Evolutionary conservation across 2,797 vertebrate genomes (phyloP).

Genomic region (Argyrosomus regius): DNA sequence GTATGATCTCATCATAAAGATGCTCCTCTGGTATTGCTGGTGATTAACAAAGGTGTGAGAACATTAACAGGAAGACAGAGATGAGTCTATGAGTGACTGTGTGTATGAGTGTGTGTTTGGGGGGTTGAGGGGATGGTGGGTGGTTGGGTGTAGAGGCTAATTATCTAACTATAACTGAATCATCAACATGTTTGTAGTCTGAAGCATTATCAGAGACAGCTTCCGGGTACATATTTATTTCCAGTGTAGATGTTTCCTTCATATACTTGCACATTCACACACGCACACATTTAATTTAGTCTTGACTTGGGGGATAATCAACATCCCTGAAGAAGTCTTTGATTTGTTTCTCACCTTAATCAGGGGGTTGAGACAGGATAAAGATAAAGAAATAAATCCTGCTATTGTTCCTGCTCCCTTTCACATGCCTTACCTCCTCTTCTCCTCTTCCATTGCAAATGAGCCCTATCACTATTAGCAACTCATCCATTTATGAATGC

Average conservation of each 20-base stretch:
- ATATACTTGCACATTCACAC: slow-evolving; percentile 9
- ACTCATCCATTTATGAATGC: slow-evolving; percentile 78
- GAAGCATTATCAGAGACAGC: not conserved
- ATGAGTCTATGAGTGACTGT: slow-evolving; percentile 35
- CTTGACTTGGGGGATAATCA: slow-evolving; percentile 6
- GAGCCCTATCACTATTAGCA: slow-evolving; percentile 67
- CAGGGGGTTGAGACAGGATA: not conserved
- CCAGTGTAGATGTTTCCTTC: slow-evolving; percentile 6
- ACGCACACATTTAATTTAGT: not conserved
- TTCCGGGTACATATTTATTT: slow-evolving; percentile 12
- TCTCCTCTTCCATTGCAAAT: slow-evolving; percentile 55
- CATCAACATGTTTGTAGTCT: slow-evolving; percentile 42
- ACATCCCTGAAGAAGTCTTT: not conserved
- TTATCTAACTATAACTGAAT: slow-evolving; percentile 30
- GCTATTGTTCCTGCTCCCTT: slow-evolving; percentile 15
- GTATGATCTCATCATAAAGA: slow-evolving; percentile 70
- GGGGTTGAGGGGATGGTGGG: not conserved
- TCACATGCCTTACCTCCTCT: slow-evolving; percentile 42
- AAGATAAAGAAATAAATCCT: slow-evolving; percentile 18
- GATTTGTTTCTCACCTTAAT: slow-evolving; percentile 32
- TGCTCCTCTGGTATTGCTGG: slow-evolving; percentile 60
- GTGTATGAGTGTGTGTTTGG: not conserved
- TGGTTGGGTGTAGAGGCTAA: not conserved
- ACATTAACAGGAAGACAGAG: slow-evolving; percentile 52
- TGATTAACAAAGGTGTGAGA: slow-evolving; percentile 54